Conservation (phyloP, 2,888 invertebrate genomes). For the Lymantria dispar region DNA sequence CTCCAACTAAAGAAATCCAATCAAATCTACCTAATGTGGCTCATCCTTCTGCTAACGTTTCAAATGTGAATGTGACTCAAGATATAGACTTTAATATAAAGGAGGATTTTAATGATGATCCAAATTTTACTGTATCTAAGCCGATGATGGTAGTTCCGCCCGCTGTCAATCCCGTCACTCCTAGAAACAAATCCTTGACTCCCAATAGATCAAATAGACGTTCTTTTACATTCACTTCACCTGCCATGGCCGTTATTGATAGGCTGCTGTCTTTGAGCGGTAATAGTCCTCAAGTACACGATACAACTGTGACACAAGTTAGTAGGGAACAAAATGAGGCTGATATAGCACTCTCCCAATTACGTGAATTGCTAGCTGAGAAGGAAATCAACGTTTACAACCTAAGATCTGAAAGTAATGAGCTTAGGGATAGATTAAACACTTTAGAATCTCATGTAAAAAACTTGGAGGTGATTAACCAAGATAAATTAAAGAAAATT, state of each 20-base stretch:
- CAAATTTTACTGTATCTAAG: slow-evolving; percentile 56
- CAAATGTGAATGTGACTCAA: slow-evolving; percentile 39
- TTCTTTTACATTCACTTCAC: slow-evolving; percentile 71
- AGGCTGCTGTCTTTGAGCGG: slow-evolving; percentile 71
- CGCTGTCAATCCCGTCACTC: slow-evolving; percentile 62
- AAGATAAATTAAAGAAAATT: slow-evolving; percentile 58
- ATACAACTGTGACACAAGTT: slow-evolving; percentile 42
- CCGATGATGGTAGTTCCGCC: slow-evolving; percentile 76
- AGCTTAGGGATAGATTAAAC: slow-evolving; percentile 69
- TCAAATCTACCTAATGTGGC: slow-evolving; percentile 27
- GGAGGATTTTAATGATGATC: slow-evolving; percentile 52
- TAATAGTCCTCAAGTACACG: slow-evolving; percentile 54
- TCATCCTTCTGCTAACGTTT: slow-evolving; percentile 44
- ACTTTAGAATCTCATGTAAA: slow-evolving; percentile 63
- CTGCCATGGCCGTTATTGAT: slow-evolving; percentile 79
- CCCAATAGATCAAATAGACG: slow-evolving; percentile 63
- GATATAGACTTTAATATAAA: slow-evolving; percentile 34
- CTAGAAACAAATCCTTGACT: slow-evolving; percentile 55
- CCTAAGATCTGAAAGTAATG: slow-evolving; percentile 73
- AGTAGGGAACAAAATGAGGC: slow-evolving; percentile 59
- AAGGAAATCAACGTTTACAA: slow-evolving; percentile 79
- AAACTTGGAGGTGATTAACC: slow-evolving; percentile 56
- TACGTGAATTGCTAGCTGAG: slow-evolving; percentile 79
- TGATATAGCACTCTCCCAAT: slow-evolving; percentile 58
- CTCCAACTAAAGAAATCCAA: slow-evolving; percentile 45